A percentile compares a stretch with the other conserved stretches of the same genome.
Evolutionary conservation across 1,140 invertebrate species (phyloP).

Genomic region (Caenorhabditis remanei): DNA sequence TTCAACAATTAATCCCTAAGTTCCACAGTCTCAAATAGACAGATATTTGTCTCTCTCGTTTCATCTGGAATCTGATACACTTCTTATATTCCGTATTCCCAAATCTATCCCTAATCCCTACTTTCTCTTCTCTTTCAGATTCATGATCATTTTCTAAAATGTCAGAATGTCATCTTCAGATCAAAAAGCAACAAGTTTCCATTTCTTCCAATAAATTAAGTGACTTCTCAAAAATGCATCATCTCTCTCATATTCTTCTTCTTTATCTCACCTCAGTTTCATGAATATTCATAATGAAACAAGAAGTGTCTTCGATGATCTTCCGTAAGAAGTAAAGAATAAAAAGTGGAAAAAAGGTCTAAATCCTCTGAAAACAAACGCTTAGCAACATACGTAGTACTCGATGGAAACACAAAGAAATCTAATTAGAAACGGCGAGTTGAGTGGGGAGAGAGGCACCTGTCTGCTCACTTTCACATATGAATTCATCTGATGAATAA

Average conservation of each 20-base stretch:
- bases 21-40: no score
- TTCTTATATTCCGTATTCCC: no score
- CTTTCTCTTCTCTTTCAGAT: not conserved
- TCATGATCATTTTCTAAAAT: not conserved
- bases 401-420: conserved; percentile 13
- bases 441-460: not conserved
- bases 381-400: conserved; percentile 31
- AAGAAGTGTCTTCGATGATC: not conserved
- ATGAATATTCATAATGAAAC: conserved; percentile 23
- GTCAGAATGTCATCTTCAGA: not conserved
- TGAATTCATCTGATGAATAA: not conserved
- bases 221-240: not conserved
- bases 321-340: not conserved
- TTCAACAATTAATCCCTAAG: no score
- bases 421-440: conserved; percentile 24
- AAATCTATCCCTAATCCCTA: no score
- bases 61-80: no score
- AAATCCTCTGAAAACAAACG: not conserved
- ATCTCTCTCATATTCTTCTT: not conserved
- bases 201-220: not conserved
- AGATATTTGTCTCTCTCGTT: no score
- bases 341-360: conserved; percentile 4
- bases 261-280: conserved; percentile 21
- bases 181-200: not conserved
- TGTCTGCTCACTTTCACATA: not conserved